These are phyloP conservation scores for Patella pellucida DNA, from an alignment of 2,888 invertebrate species.

Conservation along the genomic window DNA sequence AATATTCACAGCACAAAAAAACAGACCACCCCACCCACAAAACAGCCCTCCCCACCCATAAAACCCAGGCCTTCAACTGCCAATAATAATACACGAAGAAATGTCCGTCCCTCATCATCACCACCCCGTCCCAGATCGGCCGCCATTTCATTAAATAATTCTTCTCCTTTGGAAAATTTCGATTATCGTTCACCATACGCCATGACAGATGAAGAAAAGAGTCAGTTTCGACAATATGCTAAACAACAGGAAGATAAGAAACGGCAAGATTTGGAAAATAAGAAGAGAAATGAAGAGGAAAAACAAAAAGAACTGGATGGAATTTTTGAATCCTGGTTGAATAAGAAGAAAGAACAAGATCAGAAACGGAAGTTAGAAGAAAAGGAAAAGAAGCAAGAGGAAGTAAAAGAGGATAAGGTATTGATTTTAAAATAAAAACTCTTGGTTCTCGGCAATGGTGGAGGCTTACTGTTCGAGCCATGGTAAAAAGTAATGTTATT, in stretches of 20 bases:
- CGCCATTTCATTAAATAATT: slow-evolving; percentile 17
- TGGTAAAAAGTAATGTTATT: too few relatives aligned
- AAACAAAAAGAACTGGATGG: slow-evolving; percentile 50
- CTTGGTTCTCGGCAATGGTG: too few relatives aligned
- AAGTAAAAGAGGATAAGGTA: slow-evolving; percentile 47
- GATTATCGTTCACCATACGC: slow-evolving; percentile 65
- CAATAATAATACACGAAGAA: slow-evolving; percentile 30
- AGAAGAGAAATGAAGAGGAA: slow-evolving; percentile 52
- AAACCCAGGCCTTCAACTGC: slow-evolving; percentile 56
- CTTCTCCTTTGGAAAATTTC: slow-evolving; percentile 42
- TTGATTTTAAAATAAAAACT: not conserved
- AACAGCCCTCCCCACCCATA: slow-evolving; percentile 50
- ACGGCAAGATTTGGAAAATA: slow-evolving; percentile 47
- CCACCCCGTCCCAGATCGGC: slow-evolving; percentile 58
- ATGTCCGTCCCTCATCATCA: slow-evolving; percentile 37
- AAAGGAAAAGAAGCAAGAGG: slow-evolving; percentile 42
- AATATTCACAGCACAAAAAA: slow-evolving; percentile 15
- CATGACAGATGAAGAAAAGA: slow-evolving; percentile 54
- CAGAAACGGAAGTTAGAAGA: slow-evolving; percentile 40
- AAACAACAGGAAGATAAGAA: slow-evolving; percentile 46
- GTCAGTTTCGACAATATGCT: slow-evolving; percentile 45
- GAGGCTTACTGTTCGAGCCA: too few relatives aligned
- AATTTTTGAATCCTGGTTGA: slow-evolving; percentile 60
- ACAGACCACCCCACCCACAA: slow-evolving; percentile 48
- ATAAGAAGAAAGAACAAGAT: slow-evolving; percentile 46